phyloP scores from a whole-genome alignment of 2,113 vertebrate genomes.

The Muscicapa adusta region DNA sequence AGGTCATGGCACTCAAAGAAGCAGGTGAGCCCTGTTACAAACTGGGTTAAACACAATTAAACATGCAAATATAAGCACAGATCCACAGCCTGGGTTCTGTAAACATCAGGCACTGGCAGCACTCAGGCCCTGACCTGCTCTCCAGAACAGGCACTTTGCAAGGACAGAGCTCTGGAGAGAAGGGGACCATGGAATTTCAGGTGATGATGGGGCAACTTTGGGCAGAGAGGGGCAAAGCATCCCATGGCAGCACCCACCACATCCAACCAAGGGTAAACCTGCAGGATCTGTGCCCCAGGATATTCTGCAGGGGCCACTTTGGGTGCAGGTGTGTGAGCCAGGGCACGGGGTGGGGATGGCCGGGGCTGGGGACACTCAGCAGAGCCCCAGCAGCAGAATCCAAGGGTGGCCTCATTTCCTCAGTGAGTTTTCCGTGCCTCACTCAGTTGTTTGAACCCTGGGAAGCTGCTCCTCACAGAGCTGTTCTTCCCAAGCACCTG shows the following conservation, averaged over 20 bases:
- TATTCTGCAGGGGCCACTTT: not conserved
- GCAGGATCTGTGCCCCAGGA: not conserved
- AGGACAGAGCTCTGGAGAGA: not conserved
- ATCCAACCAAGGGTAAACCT: not conserved
- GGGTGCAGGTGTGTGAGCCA: not conserved
- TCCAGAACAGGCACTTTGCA: not conserved
- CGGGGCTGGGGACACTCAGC: not conserved
- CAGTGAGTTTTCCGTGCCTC: slow-evolving; percentile 72
- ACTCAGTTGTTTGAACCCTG: slow-evolving; percentile 61
- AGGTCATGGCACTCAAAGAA: not conserved
- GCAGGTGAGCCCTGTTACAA: not conserved
- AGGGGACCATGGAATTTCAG: not conserved
- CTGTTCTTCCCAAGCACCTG: not conserved
- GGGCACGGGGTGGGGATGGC: slow-evolving; percentile 20
- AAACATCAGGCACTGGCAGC: not conserved
- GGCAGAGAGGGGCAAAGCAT: not conserved
- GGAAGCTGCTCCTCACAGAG: not conserved
- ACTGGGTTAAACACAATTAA: not conserved
- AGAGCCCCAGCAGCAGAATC: slow-evolving; percentile 12
- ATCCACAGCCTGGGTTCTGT: not conserved
- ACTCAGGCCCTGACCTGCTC: not conserved
- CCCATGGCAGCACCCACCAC: not conserved
- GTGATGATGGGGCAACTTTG: not conserved
- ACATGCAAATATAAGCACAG: not conserved
- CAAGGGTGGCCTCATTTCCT: slow-evolving; percentile 60